A percentile compares a stretch with the other conserved stretches of the same genome.
Evolutionary conservation across 2,113 vertebrate species (phyloP).

Genomic region (Apaloderma vittatum): DNA sequence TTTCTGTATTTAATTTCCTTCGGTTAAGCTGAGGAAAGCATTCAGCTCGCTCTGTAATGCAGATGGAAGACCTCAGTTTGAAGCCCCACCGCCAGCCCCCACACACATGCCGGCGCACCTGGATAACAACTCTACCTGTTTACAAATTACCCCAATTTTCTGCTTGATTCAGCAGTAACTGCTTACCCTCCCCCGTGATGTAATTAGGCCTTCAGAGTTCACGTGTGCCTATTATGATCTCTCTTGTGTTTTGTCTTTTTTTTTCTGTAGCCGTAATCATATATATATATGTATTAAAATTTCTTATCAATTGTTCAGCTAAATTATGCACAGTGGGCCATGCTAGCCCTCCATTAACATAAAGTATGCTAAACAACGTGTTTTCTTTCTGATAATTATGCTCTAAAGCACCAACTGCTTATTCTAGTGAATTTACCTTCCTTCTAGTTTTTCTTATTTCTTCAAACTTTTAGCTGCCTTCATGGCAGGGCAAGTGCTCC

Average conservation of each 20-base stretch:
- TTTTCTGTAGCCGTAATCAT: slow-evolving; percentile 90
- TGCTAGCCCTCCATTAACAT: slow-evolving; percentile 88
- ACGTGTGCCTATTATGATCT: slow-evolving; percentile 91
- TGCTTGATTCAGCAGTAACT: slow-evolving; percentile 98
- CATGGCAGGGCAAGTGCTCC: slow-evolving; percentile 65
- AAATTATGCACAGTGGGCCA: slow-evolving; percentile 96
- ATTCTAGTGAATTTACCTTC: slow-evolving; percentile 83
- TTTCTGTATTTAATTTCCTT: neutral
- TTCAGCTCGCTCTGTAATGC: slow-evolving; percentile 17
- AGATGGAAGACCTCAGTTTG: slow-evolving; percentile 61
- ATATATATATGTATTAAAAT: slow-evolving; percentile 89
- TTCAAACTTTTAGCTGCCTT: slow-evolving; percentile 75
- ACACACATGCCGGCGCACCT: slow-evolving; percentile 91
- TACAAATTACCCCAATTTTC: slow-evolving; percentile 97
- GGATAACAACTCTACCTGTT: slow-evolving; percentile 93
- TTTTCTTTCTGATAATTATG: slow-evolving; percentile 87
- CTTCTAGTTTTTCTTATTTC: slow-evolving; percentile 68
- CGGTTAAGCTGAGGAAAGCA: slow-evolving; percentile 23
- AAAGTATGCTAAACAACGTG: slow-evolving; percentile 87
- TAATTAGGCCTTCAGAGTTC: slow-evolving; percentile 99
- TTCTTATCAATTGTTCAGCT: slow-evolving; percentile 90
- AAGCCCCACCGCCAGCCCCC: slow-evolving; percentile 72
- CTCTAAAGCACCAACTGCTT: slow-evolving; percentile 87
- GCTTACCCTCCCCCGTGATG: slow-evolving; percentile 92
- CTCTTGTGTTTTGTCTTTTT: slow-evolving; percentile 88